A percentile compares a stretch with the other conserved stretches of the same genome.
Conservation (phyloP, 2,113 vertebrate species). For the Tachycineta bicolor region DNA sequence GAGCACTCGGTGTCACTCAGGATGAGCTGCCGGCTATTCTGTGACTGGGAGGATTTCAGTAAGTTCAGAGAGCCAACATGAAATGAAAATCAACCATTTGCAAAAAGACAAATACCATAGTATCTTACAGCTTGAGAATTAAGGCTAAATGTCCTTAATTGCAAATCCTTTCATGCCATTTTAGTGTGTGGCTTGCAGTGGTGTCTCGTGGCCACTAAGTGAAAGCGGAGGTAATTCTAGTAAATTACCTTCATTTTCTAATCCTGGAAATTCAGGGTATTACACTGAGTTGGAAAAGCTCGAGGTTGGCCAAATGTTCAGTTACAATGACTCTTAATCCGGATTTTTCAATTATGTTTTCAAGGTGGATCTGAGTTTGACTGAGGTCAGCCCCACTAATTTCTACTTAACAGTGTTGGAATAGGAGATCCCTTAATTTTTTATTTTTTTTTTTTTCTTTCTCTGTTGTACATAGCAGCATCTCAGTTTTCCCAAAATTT, state of each 20-base stretch:
- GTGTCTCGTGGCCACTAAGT: neutral
- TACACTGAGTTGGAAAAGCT: neutral
- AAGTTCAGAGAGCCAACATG: neutral
- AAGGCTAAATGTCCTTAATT: neutral
- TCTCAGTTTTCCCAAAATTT: neutral
- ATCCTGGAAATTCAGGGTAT: neutral
- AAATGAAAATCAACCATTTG: neutral
- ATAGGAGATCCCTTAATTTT: neutral
- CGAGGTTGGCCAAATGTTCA: no score
- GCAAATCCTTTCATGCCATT: neutral
- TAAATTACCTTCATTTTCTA: neutral
- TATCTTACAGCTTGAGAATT: neutral
- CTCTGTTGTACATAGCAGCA: neutral
- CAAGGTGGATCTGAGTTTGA: neutral
- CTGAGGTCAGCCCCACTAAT: neutral
- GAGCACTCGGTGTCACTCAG: fast-evolving
- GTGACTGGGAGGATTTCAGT: neutral
- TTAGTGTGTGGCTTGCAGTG: neutral
- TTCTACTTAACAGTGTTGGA: neutral
- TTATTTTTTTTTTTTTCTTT: neutral
- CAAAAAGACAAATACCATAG: neutral
- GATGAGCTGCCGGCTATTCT: fast-evolving
- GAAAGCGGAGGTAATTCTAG: neutral
- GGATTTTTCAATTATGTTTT: neutral
- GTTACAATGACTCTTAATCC: neutral